Conservation (phyloP, 2,113 vertebrate genomes). For the Brienomyrus longianalis region DNA sequence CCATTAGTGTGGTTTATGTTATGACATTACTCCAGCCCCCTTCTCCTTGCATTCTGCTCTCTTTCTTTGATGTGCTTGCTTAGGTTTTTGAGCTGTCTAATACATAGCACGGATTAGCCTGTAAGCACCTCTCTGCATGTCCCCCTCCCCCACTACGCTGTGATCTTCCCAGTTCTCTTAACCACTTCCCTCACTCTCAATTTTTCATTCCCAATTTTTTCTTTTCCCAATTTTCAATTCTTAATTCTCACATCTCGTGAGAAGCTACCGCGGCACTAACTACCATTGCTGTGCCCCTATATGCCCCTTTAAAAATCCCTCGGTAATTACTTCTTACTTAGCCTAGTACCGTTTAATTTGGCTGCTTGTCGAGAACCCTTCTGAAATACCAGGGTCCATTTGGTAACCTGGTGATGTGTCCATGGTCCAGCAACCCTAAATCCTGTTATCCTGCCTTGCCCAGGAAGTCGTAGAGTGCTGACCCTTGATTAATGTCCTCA, state of each 20-base stretch:
- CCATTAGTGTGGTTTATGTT: constrained; percentile 6
- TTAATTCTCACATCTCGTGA: neutral
- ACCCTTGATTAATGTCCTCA: neutral
- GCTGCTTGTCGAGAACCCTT: neutral
- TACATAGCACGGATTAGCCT: neutral
- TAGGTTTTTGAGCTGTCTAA: neutral
- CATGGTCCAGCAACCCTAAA: neutral
- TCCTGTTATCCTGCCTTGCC: neutral
- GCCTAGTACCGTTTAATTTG: neutral
- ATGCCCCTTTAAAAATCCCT: neutral
- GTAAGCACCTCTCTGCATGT: neutral
- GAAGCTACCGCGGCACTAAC: neutral
- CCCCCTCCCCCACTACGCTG: neutral
- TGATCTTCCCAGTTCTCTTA: neutral
- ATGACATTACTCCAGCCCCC: neutral
- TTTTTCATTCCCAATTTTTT: neutral
- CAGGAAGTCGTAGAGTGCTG: neutral
- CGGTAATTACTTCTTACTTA: neutral
- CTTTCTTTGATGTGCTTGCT: neutral
- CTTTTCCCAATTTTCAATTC: neutral
- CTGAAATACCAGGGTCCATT: neutral
- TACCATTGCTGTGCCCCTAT: neutral
- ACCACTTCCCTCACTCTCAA: neutral
- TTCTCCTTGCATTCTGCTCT: neutral
- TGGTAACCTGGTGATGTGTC: neutral